Evolutionary conservation across 2,888 invertebrate genomes (phyloP), one percentile per base, ranked within the genome.

Genomic region (Leptogaster cylindrica): DNA sequence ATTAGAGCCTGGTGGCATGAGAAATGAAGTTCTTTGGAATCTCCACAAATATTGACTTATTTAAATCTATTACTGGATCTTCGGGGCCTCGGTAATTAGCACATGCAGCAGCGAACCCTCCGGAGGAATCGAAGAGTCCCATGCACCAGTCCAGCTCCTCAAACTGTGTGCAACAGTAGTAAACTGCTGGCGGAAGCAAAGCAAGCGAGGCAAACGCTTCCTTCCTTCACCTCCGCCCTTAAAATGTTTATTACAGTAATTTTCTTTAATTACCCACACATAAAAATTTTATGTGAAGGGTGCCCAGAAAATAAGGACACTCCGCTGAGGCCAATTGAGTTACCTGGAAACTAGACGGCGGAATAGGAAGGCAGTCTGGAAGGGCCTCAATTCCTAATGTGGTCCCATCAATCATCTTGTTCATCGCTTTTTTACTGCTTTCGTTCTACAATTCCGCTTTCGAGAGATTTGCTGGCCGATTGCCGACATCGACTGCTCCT

Each of bases 221-320:
- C 33, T 31, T 6, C 12, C 20, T 46, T 46, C 46, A 63, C 46
- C 63, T 48, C 63, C 63, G 44, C 63, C 51, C 46, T 63, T 46
- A 31, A 46, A 31, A 63, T 46, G 44, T 63, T 63, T 63, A 63
- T 63, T 63, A 63, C 63, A 16, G 63, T 63, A 63, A 63, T 63
- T 63, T 63, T 63, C 46, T 63, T 63, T 63, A 63, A 63, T 63
- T 63, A 63, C 63, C 46, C 46, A 46, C 44, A 63, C 58, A 63
- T 63, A 63, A 63, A 63, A 31, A n/a, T 46, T 63, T 63, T 63
- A 63, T 63, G 63, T 25, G 58, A 23, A 58, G 18, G 36, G 12
- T 25, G 25, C 39, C 39, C 58, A 41, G 39, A 58, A 58, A 25
- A 18, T 41, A n/a, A 41, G 41, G 39, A 58, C 58, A 41, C 39